A percentile compares a stretch with the other conserved stretches of the same genome.
phyloP scores from a whole-genome alignment of 1,140 invertebrate species.

The Sinella curviseta region DNA sequence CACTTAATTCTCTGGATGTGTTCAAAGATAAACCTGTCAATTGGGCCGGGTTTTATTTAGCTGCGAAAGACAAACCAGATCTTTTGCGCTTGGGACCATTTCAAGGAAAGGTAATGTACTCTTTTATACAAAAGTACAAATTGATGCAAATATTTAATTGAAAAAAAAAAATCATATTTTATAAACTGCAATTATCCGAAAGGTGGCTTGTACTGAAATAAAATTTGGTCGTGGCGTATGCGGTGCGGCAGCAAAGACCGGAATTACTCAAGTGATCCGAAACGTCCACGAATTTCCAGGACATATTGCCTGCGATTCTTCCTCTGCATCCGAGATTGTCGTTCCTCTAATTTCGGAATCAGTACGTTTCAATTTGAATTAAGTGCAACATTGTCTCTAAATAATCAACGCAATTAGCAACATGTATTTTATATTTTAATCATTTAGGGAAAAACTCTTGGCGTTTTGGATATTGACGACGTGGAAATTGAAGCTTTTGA shows the following conservation, averaged over 20 bases:
- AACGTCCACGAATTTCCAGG: constrained; percentile 46
- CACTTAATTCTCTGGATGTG: constrained; percentile 28
- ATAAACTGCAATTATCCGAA: neutral
- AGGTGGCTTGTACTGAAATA: constrained; percentile 46
- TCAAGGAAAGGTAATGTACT: constrained; percentile 43
- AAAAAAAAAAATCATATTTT: neutral
- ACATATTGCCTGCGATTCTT: constrained; percentile 45
- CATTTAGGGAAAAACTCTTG: constrained; percentile 29
- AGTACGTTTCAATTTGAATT: too few species aligned
- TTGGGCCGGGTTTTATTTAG: constrained; percentile 44
- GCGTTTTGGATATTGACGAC: constrained; percentile 43
- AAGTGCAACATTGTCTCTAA: too few species aligned
- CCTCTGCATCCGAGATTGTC: constrained; percentile 43
- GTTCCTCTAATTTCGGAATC: too few species aligned
- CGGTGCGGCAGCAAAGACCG: constrained; percentile 38
- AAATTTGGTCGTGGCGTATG: constrained; percentile 44
- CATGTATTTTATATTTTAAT: neutral
- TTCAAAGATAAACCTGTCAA: constrained; percentile 31
- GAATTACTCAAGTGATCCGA: constrained; percentile 37
- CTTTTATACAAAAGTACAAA: too few species aligned
- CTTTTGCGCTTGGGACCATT: constrained; percentile 40
- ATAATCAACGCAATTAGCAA: neutral
- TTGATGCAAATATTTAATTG: neutral
- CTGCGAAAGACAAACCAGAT: neutral
- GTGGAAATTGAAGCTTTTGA: constrained; percentile 27